These are phyloP conservation scores for Castor canadensis DNA, from an alignment of 2,113 vertebrate genomes.

Conservation along the genomic window DNA sequence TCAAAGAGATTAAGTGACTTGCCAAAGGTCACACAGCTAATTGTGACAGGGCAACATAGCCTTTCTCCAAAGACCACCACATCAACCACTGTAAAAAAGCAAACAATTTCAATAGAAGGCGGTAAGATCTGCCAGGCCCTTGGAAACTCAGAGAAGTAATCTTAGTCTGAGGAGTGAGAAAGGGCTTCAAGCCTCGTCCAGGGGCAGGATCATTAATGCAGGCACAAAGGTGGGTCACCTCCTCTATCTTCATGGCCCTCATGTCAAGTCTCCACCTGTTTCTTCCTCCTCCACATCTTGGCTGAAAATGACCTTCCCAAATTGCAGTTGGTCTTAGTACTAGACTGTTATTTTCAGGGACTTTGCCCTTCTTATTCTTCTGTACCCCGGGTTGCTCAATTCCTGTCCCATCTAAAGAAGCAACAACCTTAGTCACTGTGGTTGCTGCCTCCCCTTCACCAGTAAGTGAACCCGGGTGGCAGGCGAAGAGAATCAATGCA, in stretches of 20 bases:
- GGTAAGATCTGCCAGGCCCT: not conserved
- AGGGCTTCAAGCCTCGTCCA: not conserved
- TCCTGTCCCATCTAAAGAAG: conserved; percentile 19
- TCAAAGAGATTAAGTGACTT: conserved; percentile 17
- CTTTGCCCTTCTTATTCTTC: not conserved
- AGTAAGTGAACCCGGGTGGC: conserved; percentile 43
- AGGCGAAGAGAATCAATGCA: conserved; percentile 75
- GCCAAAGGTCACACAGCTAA: not conserved
- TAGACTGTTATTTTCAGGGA: not conserved
- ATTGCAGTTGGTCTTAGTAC: not conserved
- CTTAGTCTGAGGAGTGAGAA: not conserved
- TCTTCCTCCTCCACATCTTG: not conserved
- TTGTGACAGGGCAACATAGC: not conserved
- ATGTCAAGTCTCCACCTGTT: not conserved
- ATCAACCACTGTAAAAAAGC: conserved; percentile 3
- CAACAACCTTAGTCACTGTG: not conserved
- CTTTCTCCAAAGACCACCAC: not conserved
- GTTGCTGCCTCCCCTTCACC: conserved; percentile 13
- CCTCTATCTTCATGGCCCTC: not conserved
- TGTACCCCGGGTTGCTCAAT: not conserved
- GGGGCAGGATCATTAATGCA: not conserved
- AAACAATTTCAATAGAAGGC: not conserved
- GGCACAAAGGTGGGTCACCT: not conserved
- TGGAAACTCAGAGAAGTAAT: not conserved
- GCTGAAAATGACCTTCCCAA: not conserved